Evolutionary conservation across 2,113 vertebrate species (phyloP).

Genomic region (Prolemur simus): DNA sequence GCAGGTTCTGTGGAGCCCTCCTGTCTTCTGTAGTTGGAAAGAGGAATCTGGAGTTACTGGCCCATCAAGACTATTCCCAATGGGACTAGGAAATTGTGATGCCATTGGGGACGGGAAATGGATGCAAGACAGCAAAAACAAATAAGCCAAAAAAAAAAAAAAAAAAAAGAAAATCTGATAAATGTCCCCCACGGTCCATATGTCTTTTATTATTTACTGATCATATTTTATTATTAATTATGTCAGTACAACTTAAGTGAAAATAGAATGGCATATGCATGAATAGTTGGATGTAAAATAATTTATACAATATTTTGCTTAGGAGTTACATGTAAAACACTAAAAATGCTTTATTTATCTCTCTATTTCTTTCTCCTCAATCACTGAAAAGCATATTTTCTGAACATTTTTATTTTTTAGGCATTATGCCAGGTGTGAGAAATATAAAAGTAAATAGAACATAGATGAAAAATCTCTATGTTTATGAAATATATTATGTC

Average conservation of each 20-base stretch:
- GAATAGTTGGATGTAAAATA: not conserved
- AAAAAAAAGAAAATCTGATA: not conserved
- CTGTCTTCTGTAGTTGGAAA: not conserved
- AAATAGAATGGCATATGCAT: not conserved
- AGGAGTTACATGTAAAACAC: not conserved
- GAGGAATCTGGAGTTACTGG: not conserved
- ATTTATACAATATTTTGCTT: not conserved
- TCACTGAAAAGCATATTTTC: not conserved
- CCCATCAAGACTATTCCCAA: not conserved
- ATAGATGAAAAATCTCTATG: not conserved
- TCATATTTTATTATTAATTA: not conserved
- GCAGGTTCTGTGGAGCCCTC: not conserved
- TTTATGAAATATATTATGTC: not conserved
- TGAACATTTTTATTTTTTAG: not conserved
- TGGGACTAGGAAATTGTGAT: not conserved
- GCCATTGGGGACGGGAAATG: not conserved
- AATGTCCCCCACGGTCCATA: not conserved
- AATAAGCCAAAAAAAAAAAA: not conserved
- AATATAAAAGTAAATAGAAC: not conserved
- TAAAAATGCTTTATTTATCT: not conserved
- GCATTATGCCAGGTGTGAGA: not conserved
- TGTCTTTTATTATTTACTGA: not conserved
- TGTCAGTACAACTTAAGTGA: not conserved
- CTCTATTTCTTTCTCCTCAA: not conserved
- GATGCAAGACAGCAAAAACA: not conserved